phyloP scores from a whole-genome alignment of 1,140 invertebrate genomes.

The Cecropterus lyciades region DNA sequence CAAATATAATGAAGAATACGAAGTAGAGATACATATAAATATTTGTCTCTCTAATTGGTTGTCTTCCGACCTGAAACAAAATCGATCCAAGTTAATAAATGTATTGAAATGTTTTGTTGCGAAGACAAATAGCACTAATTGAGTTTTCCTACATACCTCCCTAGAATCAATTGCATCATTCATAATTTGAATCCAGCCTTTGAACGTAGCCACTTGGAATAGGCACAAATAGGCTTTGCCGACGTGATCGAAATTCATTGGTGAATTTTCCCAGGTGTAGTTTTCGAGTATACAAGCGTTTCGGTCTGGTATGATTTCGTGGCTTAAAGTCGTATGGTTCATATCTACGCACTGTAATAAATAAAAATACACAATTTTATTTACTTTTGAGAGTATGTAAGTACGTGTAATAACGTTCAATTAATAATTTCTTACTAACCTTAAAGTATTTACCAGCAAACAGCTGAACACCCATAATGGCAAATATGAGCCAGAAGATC shows the following conservation, averaged over 20 bases:
- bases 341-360: conserved; percentile 92
- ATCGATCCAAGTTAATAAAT: neutral
- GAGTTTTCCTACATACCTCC: conserved; percentile 86
- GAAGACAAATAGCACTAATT: no score
- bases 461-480: conserved; percentile 97
- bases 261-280: conserved; percentile 97
- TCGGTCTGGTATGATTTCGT: conserved; percentile 93
- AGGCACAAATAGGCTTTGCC: conserved; percentile 98
- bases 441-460: conserved; percentile 97
- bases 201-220: conserved; percentile 99
- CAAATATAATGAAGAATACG: conserved; percentile 98
- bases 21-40: conserved; percentile 99
- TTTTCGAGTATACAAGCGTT: conserved; percentile 94
- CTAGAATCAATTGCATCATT: conserved; percentile 98
- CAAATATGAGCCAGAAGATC: conserved; percentile 97
- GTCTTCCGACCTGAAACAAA: conserved; percentile 89
- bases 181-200: conserved; percentile 98
- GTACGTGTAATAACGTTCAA: neutral
- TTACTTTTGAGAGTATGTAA: no score
- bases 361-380: conserved; percentile 13
- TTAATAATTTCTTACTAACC: conserved; percentile 46
- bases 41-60: conserved; percentile 97
- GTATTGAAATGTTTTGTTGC: no score
- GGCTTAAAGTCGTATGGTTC: conserved; percentile 92
- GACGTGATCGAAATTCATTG: conserved; percentile 99